Evolutionary conservation across 2,797 vertebrate species (phyloP).

Genomic region (Furcifer pardalis): DNA sequence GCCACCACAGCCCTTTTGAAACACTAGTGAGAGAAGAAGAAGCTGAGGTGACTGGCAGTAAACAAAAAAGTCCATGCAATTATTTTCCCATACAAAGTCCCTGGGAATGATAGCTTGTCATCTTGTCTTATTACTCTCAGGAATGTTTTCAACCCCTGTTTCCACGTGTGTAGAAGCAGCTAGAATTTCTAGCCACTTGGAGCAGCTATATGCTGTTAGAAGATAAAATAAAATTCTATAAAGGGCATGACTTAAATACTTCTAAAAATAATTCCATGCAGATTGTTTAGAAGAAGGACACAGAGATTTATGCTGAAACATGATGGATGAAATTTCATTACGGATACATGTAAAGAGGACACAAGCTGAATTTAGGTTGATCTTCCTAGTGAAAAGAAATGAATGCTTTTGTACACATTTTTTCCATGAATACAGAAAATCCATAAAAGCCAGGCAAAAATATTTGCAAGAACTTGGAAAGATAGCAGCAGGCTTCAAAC

Average conservation of each 20-base stretch:
- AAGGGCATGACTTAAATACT: background rate
- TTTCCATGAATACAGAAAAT: conserved; percentile 7
- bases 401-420: background rate
- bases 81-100: background rate
- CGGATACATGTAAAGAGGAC: background rate
- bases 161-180: background rate
- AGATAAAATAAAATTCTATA: no score
- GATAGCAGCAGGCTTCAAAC: background rate
- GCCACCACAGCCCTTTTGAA: no score
- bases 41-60: background rate
- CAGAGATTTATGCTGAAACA: background rate
- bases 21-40: no score
- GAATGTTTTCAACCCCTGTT: background rate
- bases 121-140: background rate
- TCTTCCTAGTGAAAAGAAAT: background rate
- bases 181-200: background rate
- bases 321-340: background rate
- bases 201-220: background rate
- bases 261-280: background rate
- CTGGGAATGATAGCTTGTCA: background rate
- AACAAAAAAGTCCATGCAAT: background rate
- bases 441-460: background rate
- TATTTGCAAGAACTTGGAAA: background rate
- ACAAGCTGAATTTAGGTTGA: background rate
- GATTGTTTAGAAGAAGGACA: background rate